Base-by-base conservation (phyloP, 2,113 vertebrate species). In the Hippopotamus amphibius region DNA sequence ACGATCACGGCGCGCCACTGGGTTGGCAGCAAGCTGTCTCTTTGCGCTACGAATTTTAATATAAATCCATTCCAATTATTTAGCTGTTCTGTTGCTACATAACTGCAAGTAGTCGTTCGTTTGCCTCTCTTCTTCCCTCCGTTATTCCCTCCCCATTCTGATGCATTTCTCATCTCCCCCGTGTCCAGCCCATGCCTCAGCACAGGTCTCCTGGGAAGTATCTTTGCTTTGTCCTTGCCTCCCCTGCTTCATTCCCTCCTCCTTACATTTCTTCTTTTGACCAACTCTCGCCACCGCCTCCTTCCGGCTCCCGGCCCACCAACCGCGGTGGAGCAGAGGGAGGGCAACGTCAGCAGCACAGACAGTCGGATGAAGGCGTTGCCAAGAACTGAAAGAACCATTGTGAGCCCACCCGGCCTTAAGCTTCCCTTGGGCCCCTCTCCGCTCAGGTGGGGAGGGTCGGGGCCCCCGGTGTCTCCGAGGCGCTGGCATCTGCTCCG, bases 1-100 rank as follows among this genome's bases (percentile, higher is more conserved):
- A 26, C n/a, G 79, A 81, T 81, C 79, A 59, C n/a, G 55, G 79
- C 55, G 22, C 22, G 5, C 79, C 24, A 80, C 33, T 8, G 4
- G 2, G 21, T n/a, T 5, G 7, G 7, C n/a, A 5, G 7, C 0
- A 9, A 24, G 0, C 9, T 12, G 0, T 0, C 0, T 4, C 7
- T 24, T 13, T 65, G 19, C 4, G 16, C 59, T 12, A 2, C 9
- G 41, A 43, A 11, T 41, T 76, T 55, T 26, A 61, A 17, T 50
- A 21, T 17, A 8, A 66, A 80, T 15, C 19, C 46, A 10, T 66
- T 90, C 59, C 74, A 4, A 1, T 80, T 14, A 13, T 41, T 22
- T 28, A 28, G 9, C 15, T 11, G 7, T 71, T 53, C 46, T 76
- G 41, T n/a, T 2, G 14, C 37, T 26, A 57, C 28, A 21, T 28